Evolutionary conservation across 2,888 invertebrate genomes (phyloP).

Genomic region (Trichacis sp.): DNA sequence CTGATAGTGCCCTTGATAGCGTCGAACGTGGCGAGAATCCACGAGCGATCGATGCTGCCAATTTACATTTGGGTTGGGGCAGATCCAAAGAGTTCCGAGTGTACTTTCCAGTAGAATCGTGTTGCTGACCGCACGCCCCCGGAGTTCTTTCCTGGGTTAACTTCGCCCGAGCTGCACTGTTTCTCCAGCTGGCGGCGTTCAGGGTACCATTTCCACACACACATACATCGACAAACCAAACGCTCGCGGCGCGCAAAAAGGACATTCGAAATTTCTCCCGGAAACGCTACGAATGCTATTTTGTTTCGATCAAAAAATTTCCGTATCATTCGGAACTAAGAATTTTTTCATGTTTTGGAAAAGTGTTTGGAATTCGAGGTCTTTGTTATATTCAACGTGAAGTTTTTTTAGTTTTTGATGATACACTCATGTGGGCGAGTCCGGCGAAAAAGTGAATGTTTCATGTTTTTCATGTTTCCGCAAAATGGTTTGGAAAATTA

Average conservation of each 20-base stretch:
- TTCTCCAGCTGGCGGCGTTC: conserved; percentile 22
- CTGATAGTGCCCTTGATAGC: conserved; percentile 30
- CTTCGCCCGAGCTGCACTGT: conserved; percentile 25
- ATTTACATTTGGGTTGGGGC: conserved; percentile 37
- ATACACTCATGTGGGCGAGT: too few species aligned
- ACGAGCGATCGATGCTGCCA: conserved; percentile 37
- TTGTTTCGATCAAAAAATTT: too few species aligned
- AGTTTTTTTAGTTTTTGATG: too few species aligned
- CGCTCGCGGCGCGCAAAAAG: conserved; percentile 46
- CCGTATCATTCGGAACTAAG: too few species aligned
- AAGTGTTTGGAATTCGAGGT: too few species aligned
- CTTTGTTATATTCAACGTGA: too few species aligned
- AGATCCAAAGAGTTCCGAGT: conserved; percentile 31
- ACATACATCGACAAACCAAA: conserved; percentile 40
- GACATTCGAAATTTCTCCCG: conserved; percentile 50
- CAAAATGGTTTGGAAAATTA: too few species aligned
- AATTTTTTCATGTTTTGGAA: too few species aligned
- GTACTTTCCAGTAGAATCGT: conserved; percentile 30
- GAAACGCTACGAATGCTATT: conserved; percentile 41
- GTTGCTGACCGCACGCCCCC: conserved; percentile 34
- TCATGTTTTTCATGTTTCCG: too few species aligned
- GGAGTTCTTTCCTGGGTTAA: conserved; percentile 25
- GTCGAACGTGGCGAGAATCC: conserved; percentile 16
- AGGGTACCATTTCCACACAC: conserved; percentile 45
- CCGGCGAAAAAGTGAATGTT: too few species aligned